Percentiles rank a stretch among this genome's conserved stretches.
These are phyloP conservation scores for Pan paniscus DNA, from an alignment of 2,113 vertebrate species.

Conservation along the genomic window DNA sequence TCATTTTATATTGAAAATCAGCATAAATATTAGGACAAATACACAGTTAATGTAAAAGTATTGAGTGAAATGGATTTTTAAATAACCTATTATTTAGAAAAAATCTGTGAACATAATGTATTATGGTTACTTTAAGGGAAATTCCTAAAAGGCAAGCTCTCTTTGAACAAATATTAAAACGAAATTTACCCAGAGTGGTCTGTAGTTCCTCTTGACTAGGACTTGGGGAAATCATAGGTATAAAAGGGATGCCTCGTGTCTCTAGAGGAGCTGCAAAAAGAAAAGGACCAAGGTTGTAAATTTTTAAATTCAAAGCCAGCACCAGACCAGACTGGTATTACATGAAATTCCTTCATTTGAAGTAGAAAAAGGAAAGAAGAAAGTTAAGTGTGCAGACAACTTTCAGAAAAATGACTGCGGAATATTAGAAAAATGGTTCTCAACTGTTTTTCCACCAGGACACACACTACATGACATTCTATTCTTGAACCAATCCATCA, in stretches of 20 bases:
- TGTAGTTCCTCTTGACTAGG: conserved; percentile 73
- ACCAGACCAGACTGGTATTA: conserved; percentile 61
- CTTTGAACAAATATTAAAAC: not conserved
- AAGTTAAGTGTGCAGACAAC: conserved; percentile 4
- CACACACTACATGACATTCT: not conserved
- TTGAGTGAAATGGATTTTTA: not conserved
- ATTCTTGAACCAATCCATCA: not conserved
- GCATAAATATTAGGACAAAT: not conserved
- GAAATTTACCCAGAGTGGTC: conserved; percentile 69
- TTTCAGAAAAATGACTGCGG: conserved; percentile 19
- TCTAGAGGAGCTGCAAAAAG: conserved; percentile 85
- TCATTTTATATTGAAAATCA: conserved; percentile 31
- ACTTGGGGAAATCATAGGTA: conserved; percentile 75
- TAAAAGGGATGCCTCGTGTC: conserved; percentile 78
- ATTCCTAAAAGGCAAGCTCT: not conserved
- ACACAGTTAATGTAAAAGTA: not conserved
- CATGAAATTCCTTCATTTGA: conserved; percentile 68
- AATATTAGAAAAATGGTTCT: conserved; percentile 43
- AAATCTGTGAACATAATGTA: not conserved
- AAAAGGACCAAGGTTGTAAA: conserved; percentile 57
- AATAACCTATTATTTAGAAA: not conserved
- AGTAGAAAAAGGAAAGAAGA: conserved; percentile 70
- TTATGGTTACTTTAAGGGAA: not conserved
- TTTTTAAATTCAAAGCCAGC: conserved; percentile 59
- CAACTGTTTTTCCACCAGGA: not conserved